Base-by-base conservation (phyloP, 2,113 vertebrate genomes). In the Choloepus hoffmanni region DNA sequence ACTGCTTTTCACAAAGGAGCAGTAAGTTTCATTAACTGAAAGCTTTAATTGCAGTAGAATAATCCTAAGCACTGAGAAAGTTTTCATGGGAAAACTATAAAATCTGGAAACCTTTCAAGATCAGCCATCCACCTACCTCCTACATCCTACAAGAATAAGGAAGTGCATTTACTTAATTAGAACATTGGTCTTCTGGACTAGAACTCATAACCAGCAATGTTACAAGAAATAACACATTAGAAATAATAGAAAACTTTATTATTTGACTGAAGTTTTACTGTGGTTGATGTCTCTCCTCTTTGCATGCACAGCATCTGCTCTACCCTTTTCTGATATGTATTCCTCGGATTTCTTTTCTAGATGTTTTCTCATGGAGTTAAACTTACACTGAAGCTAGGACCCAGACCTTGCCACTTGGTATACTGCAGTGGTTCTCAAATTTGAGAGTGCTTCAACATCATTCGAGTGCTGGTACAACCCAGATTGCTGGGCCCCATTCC, bases 91-190 rank as follows among this genome's bases (percentile, higher is more conserved):
- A 82, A 40, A 48, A 67, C 12, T 67, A 10, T 5, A 50, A 40
- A 36, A 68, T 76, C 55, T 11, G 10, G 53, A 90, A 87, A 43
- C 19, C 53, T 93, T 93, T 19, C 33, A 85, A 92, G 87, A 82
- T 62, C 70, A n/a, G 77, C 90, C 83, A 60, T 33, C 21, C 3
- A 45, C 58, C 45, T 11, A 58, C 53, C 16, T 60, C 9, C 36
- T 68, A 2, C 60, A n/a, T 63, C 21, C 78, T 76, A 60, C 63
- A 88, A 26, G 50, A 84, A 30, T 12, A 72, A 1, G 30, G 26
- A 74, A 60, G 2, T 28, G 3, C 73, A 55, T 81, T 74, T 92
- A 60, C 94, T 0, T 0, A 85, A 65, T 68, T 73, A 84, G 50
- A 97, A 78, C 24, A 72, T 1, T 63, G 36, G 70, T 18, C 53